A percentile compares a stretch with the other conserved stretches of the same genome.
These are phyloP conservation scores for Leptinotarsa lineolata DNA, from an alignment of 1,140 invertebrate species.

Conservation along the genomic window DNA sequence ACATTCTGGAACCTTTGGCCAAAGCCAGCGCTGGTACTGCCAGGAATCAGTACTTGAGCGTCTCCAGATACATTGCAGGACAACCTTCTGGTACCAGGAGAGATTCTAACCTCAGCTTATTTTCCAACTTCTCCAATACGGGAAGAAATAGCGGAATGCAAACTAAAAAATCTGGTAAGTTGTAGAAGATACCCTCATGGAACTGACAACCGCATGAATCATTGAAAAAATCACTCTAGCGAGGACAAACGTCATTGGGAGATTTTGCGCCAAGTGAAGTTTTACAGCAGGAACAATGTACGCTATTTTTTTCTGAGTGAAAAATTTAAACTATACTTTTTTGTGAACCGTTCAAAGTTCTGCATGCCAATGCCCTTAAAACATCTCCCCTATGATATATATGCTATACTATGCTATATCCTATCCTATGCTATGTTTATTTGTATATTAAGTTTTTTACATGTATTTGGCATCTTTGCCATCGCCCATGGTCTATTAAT, in stretches of 20 bases:
- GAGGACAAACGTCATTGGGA: too few relatives aligned
- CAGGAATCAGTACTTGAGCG: constrained; percentile 74
- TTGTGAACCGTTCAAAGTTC: too few relatives aligned
- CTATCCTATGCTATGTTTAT: too few relatives aligned
- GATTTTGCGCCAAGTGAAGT: too few relatives aligned
- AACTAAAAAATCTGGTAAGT: constrained; percentile 33
- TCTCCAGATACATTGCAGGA: constrained; percentile 73
- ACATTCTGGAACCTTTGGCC: constrained; percentile 54
- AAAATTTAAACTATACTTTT: neutral
- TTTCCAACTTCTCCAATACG: constrained; percentile 31
- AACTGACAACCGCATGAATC: neutral
- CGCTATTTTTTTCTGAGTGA: neutral
- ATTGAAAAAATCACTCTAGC: neutral
- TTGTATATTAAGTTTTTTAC: too few relatives aligned
- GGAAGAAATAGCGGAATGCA: constrained; percentile 33
- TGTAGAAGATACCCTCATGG: too few relatives aligned
- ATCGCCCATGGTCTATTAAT: too few relatives aligned
- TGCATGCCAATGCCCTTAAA: too few relatives aligned
- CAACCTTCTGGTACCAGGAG: constrained; percentile 50
- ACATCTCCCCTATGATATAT: too few relatives aligned
- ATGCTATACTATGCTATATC: too few relatives aligned
- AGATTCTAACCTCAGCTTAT: constrained; percentile 34
- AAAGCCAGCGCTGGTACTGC: constrained; percentile 60
- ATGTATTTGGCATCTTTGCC: too few relatives aligned
- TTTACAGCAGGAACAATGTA: neutral